Evolutionary conservation across 2,888 invertebrate species (phyloP), one percentile per base, ranked within the genome.

Genomic region (Leptura quadrifasciata): DNA sequence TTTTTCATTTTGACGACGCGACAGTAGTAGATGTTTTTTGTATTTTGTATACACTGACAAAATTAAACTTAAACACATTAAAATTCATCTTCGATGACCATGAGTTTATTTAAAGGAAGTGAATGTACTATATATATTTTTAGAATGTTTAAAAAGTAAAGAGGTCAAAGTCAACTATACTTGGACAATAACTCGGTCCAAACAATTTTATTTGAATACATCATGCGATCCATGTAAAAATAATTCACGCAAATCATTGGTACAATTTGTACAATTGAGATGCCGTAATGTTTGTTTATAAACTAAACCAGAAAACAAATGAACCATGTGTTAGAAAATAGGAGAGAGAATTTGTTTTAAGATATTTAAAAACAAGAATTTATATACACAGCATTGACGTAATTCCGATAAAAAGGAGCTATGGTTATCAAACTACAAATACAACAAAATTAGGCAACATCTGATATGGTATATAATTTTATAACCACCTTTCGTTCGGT

Each of bases 61-160:
- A 64, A 64, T 35, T 64, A 64, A 64, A 31, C 35, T 39, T 47
- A 64, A n/a, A 64, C 20, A 20, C 39, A 64, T 64, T 39, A 35
- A 35, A 64, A 39, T 35, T 64, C 63, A 47, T 35, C 63, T 47
- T 57, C 21, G 63, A 64, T 64, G 63, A 12, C 63, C 35, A 18
- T 64, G 63, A 64, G 35, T 64, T 39, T 64, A 64, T 64, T 64
- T 39, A 17, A 35, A 35, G 57, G 57, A 21, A 57, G 63, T 64
- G 17, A 35, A 64, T 35, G 35, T 17, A 20, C 35, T 17, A 39
- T 10, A 39, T 39, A 39, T 64, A 64, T 64, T 64, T 64, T 64
- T 64, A 47, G 31, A 61, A 35, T 64, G 35, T 20, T 35, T 64
- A 39, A 21, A 64, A 35, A 64, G 18, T 47, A 64, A 39, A 39